Evolutionary conservation across 2,113 vertebrate species (phyloP), one percentile per base, ranked within the genome.

Genomic region (Mus pahari): DNA sequence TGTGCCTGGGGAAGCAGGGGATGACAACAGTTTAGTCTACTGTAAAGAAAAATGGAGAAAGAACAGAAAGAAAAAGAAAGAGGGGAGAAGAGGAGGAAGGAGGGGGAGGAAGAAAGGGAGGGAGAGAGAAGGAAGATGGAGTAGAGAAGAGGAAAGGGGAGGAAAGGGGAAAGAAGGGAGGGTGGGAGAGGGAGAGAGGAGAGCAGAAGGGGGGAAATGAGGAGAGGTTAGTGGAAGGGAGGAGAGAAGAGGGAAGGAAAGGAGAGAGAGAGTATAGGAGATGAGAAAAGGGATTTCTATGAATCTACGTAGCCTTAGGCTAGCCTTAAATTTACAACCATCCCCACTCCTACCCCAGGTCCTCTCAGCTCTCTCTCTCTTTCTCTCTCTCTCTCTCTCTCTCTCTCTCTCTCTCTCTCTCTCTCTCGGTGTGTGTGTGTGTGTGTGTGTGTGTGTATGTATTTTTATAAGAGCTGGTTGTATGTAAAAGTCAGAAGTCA

Each of bases 1-100:
- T 24, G 31, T 33, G 19, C 50, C 71, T 60, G 64, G 81, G 83
- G 55, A 68, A 82, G 1, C 28, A 33, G 86, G 55, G 73, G 50
- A 75, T 26, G 36, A 4, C 55, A 48, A 88, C 39, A 79, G 50
- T 31, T 89, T 20, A 55, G 11, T 75, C 70, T 71, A 2, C 33
- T 53, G 36, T 1, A 26, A n/a, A 13, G 36, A 1, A 8, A 55
- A 17, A 19, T 3, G 31, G 26, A 75, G 22, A 17, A 26, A 45
- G 9, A 75, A 26, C 5, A 48, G 74, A 45, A 12, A 31, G 11
- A 45, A 5, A 48, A 0, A 1, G 8, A 1, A 2, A 2, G 33
- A 36, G 16, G 3, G 24, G 22, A 48, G 5, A n/a, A 48, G 5
- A n/a, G 22, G 11, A 55, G 28, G 6, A 8, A 8, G 14, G 5